Percentiles rank a stretch among this genome's conserved stretches.
These are phyloP conservation scores for Sorex fumeus DNA, from an alignment of 2,113 vertebrate species.

Conservation along the genomic window DNA sequence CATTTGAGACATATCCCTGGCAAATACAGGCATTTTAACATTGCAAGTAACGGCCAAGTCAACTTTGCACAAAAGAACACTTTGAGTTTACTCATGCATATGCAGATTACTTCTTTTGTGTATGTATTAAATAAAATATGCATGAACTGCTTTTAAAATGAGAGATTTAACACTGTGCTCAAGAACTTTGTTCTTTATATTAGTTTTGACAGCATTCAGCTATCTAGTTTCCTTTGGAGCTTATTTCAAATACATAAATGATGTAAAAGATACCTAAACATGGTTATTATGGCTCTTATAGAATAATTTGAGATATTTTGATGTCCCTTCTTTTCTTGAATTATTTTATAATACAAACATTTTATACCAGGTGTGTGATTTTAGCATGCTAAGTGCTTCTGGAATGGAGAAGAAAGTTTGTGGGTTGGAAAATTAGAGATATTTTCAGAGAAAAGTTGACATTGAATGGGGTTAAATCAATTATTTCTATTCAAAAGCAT, in stretches of 20 bases:
- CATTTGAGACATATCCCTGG: too few species aligned
- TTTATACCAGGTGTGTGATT: background rate
- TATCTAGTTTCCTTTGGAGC: constrained; percentile 61
- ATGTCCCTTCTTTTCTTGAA: constrained; percentile 35
- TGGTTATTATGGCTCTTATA: constrained; percentile 1
- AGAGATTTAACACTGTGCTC: constrained; percentile 57
- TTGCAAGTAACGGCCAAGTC: constrained; percentile 70
- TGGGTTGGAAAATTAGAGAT: background rate
- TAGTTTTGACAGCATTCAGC: constrained; percentile 53
- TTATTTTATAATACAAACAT: background rate
- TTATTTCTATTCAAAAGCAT: constrained; percentile 13
- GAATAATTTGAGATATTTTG: constrained; percentile 64
- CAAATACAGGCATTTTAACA: too few species aligned
- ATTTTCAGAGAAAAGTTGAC: background rate
- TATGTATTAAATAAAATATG: constrained; percentile 82
- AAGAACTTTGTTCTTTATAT: constrained; percentile 56
- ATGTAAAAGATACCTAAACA: constrained; percentile 23
- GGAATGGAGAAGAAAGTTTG: background rate
- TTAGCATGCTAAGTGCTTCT: background rate
- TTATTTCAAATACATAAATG: constrained; percentile 61
- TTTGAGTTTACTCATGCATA: constrained; percentile 69
- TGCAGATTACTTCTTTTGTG: constrained; percentile 77
- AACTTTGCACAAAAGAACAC: constrained; percentile 64
- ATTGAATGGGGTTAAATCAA: background rate
- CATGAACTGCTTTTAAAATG: constrained; percentile 71